phyloP scores from a whole-genome alignment of 2,113 vertebrate species.

The Coturnix japonica region DNA sequence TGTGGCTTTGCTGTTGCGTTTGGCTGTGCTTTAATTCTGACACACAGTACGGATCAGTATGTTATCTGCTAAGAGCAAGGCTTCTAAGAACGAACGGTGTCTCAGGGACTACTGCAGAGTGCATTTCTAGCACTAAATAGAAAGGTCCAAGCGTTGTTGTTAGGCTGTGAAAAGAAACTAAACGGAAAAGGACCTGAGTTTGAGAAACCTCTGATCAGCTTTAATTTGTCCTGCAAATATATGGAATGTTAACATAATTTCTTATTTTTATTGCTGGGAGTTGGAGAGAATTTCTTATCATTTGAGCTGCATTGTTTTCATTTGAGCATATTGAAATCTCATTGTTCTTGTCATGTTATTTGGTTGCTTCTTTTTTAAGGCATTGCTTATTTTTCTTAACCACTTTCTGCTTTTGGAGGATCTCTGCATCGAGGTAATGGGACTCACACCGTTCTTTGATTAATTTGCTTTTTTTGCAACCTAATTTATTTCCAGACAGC shows the following conservation, averaged over 20 bases:
- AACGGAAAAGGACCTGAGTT: background rate
- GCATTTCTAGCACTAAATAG: background rate
- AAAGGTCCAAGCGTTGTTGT: background rate
- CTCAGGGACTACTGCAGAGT: background rate
- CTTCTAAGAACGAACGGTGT: background rate
- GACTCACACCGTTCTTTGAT: background rate
- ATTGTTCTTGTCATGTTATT: conserved; percentile 14
- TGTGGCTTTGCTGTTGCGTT: background rate
- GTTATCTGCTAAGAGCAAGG: background rate
- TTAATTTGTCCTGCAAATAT: conserved; percentile 7
- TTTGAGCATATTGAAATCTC: background rate
- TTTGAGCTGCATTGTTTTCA: background rate
- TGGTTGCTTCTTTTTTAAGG: background rate
- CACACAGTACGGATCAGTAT: background rate
- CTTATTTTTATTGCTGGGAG: background rate
- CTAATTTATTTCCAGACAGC: conserved; percentile 30
- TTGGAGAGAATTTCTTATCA: background rate
- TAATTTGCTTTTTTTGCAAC: conserved; percentile 48
- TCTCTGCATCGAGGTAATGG: conserved; percentile 38
- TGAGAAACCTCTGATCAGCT: conserved; percentile 5
- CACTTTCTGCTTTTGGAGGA: background rate
- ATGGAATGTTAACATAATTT: background rate
- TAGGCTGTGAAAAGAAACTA: background rate
- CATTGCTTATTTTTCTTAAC: conserved; percentile 37
- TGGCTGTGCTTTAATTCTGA: background rate